These are phyloP conservation scores for Odontesthes bonariensis DNA, from an alignment of 2,113 vertebrate species.

Conservation along the genomic window DNA sequence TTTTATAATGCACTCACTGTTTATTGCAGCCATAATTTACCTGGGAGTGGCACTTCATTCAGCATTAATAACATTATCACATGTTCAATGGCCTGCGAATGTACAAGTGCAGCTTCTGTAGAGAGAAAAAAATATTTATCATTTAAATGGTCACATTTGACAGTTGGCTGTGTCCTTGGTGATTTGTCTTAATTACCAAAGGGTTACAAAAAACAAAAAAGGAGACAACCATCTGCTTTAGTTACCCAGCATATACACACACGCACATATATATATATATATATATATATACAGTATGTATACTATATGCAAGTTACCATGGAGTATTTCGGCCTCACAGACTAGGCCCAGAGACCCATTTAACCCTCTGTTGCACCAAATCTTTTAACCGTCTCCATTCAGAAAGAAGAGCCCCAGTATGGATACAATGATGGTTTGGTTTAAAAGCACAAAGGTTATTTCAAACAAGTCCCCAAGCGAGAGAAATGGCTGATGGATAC, in stretches of 20 bases:
- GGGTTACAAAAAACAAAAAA: conserved; percentile 38
- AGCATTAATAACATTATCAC: neutral
- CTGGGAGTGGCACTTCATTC: neutral
- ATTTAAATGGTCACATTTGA: neutral
- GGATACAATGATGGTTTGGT: conserved; percentile 1
- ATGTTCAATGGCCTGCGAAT: neutral
- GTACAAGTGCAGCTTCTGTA: neutral
- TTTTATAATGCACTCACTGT: neutral
- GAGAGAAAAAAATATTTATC: neutral
- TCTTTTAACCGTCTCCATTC: neutral
- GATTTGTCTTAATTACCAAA: conserved; percentile 27
- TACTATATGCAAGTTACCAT: conserved; percentile 26
- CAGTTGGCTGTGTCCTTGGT: neutral
- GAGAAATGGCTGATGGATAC: conserved; percentile 2
- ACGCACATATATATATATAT: neutral
- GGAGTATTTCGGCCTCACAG: conserved; percentile 12
- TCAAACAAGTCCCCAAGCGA: neutral
- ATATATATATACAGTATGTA: too few relatives aligned
- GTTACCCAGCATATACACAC: conserved; percentile 26
- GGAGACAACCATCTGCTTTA: conserved; percentile 58
- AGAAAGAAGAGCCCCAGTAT: neutral
- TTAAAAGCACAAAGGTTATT: conserved; percentile 14
- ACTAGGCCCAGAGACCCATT: conserved; percentile 13
- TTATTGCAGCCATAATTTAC: too few relatives aligned
- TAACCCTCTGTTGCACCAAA: conserved; percentile 31